A percentile compares a stretch with the other conserved stretches of the same genome.
These are phyloP conservation scores for Pristionchus pacificus DNA, from an alignment of 1,140 invertebrate genomes.

Conservation along the genomic window DNA sequence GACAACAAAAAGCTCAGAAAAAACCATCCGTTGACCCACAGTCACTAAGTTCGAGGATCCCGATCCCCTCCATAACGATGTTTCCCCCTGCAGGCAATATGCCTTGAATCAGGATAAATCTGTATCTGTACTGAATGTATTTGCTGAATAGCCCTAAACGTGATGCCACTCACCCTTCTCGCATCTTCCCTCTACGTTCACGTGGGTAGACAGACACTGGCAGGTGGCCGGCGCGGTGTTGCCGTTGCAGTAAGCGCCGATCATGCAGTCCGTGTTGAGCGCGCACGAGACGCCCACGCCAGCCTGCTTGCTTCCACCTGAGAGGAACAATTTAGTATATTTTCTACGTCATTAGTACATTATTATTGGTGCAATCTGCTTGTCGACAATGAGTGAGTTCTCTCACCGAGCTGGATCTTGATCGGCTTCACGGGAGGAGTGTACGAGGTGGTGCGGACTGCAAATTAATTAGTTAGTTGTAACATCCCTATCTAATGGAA, in stretches of 20 bases:
- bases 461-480: not conserved
- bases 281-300: conserved; percentile 49
- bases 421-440: conserved; percentile 27
- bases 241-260: conserved; percentile 56
- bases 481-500: too few relatives aligned
- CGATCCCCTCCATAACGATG: too few relatives aligned
- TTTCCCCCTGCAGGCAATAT: too few relatives aligned
- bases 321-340: not conserved
- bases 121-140: too few relatives aligned
- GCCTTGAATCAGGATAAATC: too few relatives aligned
- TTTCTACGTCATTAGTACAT: too few relatives aligned
- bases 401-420: conserved; percentile 31
- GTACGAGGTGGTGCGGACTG: not conserved
- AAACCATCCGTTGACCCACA: too few relatives aligned
- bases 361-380: too few relatives aligned
- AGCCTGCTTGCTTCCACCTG: conserved; percentile 36
- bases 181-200: conserved; percentile 48
- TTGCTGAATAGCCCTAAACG: too few relatives aligned
- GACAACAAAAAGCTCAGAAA: too few relatives aligned
- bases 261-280: conserved; percentile 54
- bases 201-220: conserved; percentile 56
- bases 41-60: too few relatives aligned
- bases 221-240: conserved; percentile 55
- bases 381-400: too few relatives aligned
- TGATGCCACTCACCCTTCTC: conserved; percentile 49